phyloP scores from a whole-genome alignment of 2,888 invertebrate genomes.

The Dynastes hyllus region DNA sequence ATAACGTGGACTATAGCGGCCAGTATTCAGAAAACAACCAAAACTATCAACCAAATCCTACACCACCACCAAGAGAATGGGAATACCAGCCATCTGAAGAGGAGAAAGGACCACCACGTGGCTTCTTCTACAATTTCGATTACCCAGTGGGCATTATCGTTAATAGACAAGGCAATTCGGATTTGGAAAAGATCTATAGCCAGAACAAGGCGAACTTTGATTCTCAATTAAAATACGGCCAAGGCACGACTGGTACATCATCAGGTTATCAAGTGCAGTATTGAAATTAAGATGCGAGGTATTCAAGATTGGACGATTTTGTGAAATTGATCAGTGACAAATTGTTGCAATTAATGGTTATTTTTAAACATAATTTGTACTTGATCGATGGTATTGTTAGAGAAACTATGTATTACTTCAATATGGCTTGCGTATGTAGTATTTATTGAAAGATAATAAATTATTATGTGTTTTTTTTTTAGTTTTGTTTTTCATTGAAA shows the following conservation, averaged over 20 bases:
- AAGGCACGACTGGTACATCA: background rate
- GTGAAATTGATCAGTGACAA: constrained; percentile 21
- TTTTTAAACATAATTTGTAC: constrained; percentile 9
- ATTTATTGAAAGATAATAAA: constrained; percentile 32
- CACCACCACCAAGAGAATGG: constrained; percentile 47
- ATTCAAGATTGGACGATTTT: background rate
- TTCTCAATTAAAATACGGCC: constrained; percentile 34
- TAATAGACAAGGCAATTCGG: constrained; percentile 60
- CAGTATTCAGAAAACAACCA: constrained; percentile 53
- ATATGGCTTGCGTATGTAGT: constrained; percentile 3
- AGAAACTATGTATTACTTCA: too few species aligned
- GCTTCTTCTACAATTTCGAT: constrained; percentile 83
- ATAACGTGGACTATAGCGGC: constrained; percentile 57
- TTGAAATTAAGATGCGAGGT: background rate
- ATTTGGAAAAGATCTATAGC: constrained; percentile 35
- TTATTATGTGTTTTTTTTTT: background rate
- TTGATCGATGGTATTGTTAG: constrained; percentile 23
- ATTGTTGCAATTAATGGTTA: background rate
- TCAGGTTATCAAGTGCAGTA: constrained; percentile 36
- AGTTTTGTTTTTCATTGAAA: too few species aligned
- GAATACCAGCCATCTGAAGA: constrained; percentile 64
- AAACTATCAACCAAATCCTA: constrained; percentile 43
- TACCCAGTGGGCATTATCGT: constrained; percentile 76
- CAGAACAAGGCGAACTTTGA: constrained; percentile 34
- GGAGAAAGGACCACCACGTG: constrained; percentile 74